Evolutionary conservation across 2,113 vertebrate species (phyloP).

Genomic region (Ellobius talpinus): DNA sequence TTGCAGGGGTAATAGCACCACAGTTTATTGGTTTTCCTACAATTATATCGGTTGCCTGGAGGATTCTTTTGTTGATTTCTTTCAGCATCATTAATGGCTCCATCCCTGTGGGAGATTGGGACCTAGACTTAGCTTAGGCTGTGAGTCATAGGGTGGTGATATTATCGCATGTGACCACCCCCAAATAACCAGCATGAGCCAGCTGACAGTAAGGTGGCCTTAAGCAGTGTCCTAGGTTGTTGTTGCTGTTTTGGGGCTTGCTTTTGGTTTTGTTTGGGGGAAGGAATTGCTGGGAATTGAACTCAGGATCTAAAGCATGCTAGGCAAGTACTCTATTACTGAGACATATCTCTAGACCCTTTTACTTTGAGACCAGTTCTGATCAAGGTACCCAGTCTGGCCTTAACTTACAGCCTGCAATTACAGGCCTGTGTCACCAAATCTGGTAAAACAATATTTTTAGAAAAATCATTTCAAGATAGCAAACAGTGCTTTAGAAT

Average conservation of each 20-base stretch:
- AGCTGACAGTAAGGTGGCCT: not conserved
- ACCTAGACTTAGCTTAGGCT: not conserved
- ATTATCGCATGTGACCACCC: not conserved
- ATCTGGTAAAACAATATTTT: not conserved
- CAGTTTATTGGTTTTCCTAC: not conserved
- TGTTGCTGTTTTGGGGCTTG: not conserved
- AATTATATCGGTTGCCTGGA: not conserved
- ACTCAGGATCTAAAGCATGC: not conserved
- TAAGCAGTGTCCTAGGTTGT: not conserved
- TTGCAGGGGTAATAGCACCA: not conserved
- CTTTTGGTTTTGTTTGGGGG: not conserved
- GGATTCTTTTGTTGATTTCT: not conserved
- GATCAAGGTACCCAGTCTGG: not conserved
- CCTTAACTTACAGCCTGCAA: not conserved
- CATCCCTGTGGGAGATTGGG: not conserved
- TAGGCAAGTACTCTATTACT: not conserved
- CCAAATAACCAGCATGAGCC: not conserved
- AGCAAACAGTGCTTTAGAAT: not conserved
- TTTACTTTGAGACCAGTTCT: not conserved
- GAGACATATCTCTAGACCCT: not conserved
- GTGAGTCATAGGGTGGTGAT: not conserved
- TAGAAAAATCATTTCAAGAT: not conserved
- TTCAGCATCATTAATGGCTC: not conserved
- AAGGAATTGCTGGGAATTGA: not conserved
- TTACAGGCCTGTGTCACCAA: not conserved